A percentile compares a stretch with the other conserved stretches of the same genome.
phyloP scores from a whole-genome alignment of 2,113 vertebrate species.

The Leucopsar rothschildi region DNA sequence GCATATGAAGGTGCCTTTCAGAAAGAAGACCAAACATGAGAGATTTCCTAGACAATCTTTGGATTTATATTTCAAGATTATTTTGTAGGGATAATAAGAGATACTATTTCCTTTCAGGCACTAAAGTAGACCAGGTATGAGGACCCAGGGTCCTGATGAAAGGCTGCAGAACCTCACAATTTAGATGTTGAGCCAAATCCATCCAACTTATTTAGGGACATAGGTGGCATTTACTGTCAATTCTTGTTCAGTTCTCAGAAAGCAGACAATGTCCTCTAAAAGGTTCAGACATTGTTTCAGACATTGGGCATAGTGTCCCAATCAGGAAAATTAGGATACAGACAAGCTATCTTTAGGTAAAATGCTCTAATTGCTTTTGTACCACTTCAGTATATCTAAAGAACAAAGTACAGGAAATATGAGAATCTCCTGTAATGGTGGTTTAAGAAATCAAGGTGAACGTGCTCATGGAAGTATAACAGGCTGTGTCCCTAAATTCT shows the following conservation, averaged over 20 bases:
- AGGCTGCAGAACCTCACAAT: not conserved
- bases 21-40: not conserved
- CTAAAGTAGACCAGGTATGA: not conserved
- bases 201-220: not conserved
- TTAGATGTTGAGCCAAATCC: not conserved
- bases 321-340: not conserved
- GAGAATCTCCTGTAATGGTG: not conserved
- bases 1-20: not conserved
- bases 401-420: not conserved
- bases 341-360: not conserved
- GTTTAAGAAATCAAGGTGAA: not conserved
- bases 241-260: not conserved
- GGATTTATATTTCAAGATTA: not conserved
- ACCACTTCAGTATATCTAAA: not conserved
- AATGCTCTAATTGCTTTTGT: not conserved
- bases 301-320: not conserved
- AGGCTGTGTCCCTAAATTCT: not conserved
- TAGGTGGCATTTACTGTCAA: not conserved
- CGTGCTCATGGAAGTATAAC: not conserved
- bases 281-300: not conserved
- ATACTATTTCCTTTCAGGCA: not conserved
- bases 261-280: not conserved
- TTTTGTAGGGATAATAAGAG: not conserved
- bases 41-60: not conserved
- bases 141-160: not conserved